phyloP scores from a whole-genome alignment of 2,113 vertebrate genomes.

The Heterotilapia buettikoferi region DNA sequence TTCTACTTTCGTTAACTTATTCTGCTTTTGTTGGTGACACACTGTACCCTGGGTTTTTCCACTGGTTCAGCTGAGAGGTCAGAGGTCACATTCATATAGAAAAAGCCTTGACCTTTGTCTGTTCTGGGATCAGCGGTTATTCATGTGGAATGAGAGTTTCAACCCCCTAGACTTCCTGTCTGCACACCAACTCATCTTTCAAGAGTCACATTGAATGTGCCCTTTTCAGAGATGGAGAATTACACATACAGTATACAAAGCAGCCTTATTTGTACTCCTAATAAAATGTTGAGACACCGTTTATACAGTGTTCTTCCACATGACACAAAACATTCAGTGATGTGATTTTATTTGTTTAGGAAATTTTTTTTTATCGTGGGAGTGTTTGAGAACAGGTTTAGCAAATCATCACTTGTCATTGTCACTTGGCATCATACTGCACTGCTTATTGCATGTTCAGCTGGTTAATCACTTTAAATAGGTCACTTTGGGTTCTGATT shows the following conservation, averaged over 20 bases:
- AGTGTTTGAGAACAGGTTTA: background rate
- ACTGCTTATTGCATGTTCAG: background rate
- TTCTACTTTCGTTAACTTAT: background rate
- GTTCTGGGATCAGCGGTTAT: background rate
- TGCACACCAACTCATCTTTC: background rate
- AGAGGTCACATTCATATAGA: background rate
- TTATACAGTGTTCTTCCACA: background rate
- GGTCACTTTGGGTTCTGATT: background rate
- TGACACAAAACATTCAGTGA: background rate
- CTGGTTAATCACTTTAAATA: background rate
- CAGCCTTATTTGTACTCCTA: background rate
- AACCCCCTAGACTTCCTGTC: constrained; percentile 17
- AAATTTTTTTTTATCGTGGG: background rate
- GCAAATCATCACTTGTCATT: background rate
- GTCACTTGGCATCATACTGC: background rate
- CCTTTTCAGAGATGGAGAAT: constrained; percentile 11
- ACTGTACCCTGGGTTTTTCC: background rate
- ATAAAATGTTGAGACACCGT: background rate
- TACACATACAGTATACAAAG: background rate
- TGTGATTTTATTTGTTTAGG: background rate
- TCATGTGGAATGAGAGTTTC: background rate
- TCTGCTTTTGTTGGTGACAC: background rate
- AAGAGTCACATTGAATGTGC: background rate
- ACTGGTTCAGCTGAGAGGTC: background rate
- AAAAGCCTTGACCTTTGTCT: background rate